Base-by-base conservation (phyloP, 2,797 vertebrate species). In the Lagodon rhomboides region DNA sequence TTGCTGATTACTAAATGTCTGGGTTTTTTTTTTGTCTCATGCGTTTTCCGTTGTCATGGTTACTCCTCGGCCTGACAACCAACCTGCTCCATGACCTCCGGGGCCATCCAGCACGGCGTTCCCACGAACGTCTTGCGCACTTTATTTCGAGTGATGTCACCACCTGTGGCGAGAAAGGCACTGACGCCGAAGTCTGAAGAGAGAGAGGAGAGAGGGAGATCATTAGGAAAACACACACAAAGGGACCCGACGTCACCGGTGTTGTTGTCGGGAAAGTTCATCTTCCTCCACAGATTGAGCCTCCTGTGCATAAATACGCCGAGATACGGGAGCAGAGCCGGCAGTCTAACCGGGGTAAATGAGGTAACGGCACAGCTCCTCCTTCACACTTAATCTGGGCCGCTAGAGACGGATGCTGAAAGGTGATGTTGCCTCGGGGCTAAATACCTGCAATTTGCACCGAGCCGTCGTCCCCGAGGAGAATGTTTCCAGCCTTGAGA, bases 21-120 rank as follows among this genome's bases (percentile, higher is more conserved):
- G 4, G 3, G 30, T 4, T 30, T 27, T 27, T 27, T 27, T 38
- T 38, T 66, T 25, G 15, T 27, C 18, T 54, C 0, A 66, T 54
- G n/a, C 10, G 41, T 23, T 70, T 47, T 22, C 1, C 50, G 61
- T 61, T 25, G 34, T 25, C 34, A 18, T 41, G 53, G 59, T 50
- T 61, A 46, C 4, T 12, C 55, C 18, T 50, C 1, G 17, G 38
- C 9, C 22, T 25, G 60, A 64, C 6, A 10, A 86, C 90, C 23
- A 8, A 99, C 98, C 97, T 99, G 98, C 70, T 99, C 98, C 98
- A 99, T 99, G 73, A 99, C 98, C 91, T 99, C 98, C 3, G 98
- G 98, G 20, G 98, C 98, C 98, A 99, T 99, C 98, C 98, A 99
- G 87, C 98, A 99, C 17, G 98, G 98, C 1, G 98, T 99, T 87